Evolutionary conservation across 2,888 invertebrate genomes (phyloP), one percentile per base, ranked within the genome.

Genomic region (Dynastes tityus): DNA sequence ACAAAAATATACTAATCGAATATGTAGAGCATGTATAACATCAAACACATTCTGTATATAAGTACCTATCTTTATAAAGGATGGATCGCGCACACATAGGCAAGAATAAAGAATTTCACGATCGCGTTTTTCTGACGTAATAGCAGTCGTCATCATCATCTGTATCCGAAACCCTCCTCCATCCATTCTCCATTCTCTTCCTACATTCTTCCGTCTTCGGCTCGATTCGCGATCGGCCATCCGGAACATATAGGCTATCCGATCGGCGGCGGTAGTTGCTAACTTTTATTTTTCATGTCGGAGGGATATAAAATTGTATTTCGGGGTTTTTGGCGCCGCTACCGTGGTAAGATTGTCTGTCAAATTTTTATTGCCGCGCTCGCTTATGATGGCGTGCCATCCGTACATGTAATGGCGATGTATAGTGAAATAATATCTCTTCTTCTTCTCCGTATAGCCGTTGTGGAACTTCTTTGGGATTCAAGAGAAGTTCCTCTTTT

Each of bases 331-430:
- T 84, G 82, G 83, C 81, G 82, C 22, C 45, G 53, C 27, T 45
- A 45, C 27, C 29, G 76, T 81, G 80, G 27, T 65, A 80, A 82
- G 80, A 82, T 82, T 81, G 80, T 80, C 85, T 85, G 85, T 85
- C 86, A 86, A 85, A 86, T 84, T 86, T 86, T 86, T 86, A 85
- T 84, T 86, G 84, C 83, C 81, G 82, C 45, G 49, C 63, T 0
- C 63, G 29, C 32, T 37, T 5, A 37, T 37, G 32, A 37, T 37
- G 32, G 32, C 32, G 32, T 37, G 29, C 13, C 64, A 37, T 45
- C 8, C 45, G 45, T 45, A 45, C 45, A 11, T 45, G 45, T 45
- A 45, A 8, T 8, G 1, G 45, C 45, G 45, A 45, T 11, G 32
- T 29, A n/a, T 51, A 53, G 53, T 53, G 70, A 70, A 70, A 70